phyloP scores from a whole-genome alignment of 2,888 invertebrate genomes.

The Aporophyla lueneburgensis region DNA sequence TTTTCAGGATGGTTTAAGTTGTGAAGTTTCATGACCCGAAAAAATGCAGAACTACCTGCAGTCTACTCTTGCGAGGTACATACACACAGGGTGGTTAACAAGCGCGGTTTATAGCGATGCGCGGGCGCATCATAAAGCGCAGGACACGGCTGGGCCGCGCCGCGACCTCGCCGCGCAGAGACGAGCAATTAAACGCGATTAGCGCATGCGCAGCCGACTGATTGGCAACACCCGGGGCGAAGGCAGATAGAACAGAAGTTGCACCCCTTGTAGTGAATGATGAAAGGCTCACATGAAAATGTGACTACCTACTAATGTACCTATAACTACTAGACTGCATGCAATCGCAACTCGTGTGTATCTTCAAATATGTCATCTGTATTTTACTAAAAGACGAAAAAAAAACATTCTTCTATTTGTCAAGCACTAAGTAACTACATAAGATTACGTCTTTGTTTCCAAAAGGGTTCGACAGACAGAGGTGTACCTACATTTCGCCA shows the following conservation, averaged over 20 bases:
- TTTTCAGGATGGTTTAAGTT: neutral
- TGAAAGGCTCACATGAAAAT: neutral
- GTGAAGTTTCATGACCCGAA: neutral
- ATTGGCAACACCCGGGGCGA: constrained; percentile 42
- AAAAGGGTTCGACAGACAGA: neutral
- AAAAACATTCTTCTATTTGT: neutral
- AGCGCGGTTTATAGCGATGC: constrained; percentile 69
- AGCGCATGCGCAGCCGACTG: constrained; percentile 53
- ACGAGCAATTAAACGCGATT: constrained; percentile 64
- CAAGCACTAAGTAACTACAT: too few relatives aligned
- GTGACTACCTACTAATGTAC: neutral
- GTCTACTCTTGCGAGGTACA: neutral
- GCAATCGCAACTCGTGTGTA: neutral
- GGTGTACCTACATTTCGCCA: neutral
- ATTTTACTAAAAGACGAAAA: neutral
- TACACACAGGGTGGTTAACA: constrained; percentile 61
- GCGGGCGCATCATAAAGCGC: constrained; percentile 51
- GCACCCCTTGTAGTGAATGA: neutral
- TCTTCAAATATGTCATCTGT: neutral
- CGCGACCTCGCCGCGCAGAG: constrained; percentile 17
- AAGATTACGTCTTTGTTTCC: too few relatives aligned
- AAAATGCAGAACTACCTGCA: constrained; percentile 6
- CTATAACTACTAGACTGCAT: too few relatives aligned
- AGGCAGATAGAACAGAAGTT: constrained; percentile 32
- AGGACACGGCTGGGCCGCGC: neutral